Percentiles rank a stretch among this genome's conserved stretches.
Evolutionary conservation across 2,888 invertebrate species (phyloP).

Genomic region (Congeria kusceri): DNA sequence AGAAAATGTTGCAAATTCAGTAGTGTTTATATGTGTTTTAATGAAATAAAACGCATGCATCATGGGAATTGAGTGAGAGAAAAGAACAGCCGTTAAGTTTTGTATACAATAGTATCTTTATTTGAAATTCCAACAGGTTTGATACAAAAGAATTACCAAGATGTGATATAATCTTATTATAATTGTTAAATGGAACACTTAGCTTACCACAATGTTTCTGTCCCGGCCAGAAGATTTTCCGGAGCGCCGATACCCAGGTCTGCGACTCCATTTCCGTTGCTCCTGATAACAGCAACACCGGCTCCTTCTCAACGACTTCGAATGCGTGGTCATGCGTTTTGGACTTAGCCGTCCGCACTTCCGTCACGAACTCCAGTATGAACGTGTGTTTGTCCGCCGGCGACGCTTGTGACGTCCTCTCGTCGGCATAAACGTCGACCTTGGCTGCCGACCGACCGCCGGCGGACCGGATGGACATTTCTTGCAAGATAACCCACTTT

Average conservation of each 20-base stretch:
- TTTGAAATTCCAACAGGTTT: too few species aligned
- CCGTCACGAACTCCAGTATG: conserved; percentile 75
- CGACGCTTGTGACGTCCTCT: conserved; percentile 58
- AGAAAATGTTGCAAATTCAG: too few species aligned
- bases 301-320: conserved; percentile 73
- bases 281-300: conserved; percentile 73
- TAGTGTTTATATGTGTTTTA: too few species aligned
- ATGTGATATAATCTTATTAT: too few species aligned
- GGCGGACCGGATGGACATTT: conserved; percentile 74
- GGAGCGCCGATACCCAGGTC: conserved; percentile 72
- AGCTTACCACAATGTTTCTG: conserved; percentile 47
- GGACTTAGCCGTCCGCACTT: conserved; percentile 70
- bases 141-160: too few species aligned
- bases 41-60: too few species aligned
- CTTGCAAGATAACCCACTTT: conserved; percentile 76
- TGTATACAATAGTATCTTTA: too few species aligned
- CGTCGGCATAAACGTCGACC: conserved; percentile 72
- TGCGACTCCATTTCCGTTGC: conserved; percentile 68
- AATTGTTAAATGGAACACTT: too few species aligned
- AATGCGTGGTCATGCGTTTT: conserved; percentile 77
- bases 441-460: conserved; percentile 70
- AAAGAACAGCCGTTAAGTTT: too few species aligned
- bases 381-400: conserved; percentile 72
- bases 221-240: conserved; percentile 75
- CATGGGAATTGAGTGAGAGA: too few species aligned